These are phyloP conservation scores for Danaus plexippus DNA, from an alignment of 1,140 invertebrate species.

Conservation along the genomic window DNA sequence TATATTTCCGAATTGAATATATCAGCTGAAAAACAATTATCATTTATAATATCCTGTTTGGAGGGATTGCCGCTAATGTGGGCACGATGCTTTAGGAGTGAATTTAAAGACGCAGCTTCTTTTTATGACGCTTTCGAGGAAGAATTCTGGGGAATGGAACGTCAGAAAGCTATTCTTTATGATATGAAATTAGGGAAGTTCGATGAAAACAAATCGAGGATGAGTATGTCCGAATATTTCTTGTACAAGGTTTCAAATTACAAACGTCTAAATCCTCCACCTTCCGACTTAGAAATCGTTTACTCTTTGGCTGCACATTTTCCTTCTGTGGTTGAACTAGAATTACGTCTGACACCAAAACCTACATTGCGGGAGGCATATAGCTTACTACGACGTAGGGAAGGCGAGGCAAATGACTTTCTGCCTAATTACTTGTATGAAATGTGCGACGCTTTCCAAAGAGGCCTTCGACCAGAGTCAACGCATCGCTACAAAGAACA, in stretches of 20 bases:
- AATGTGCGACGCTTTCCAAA: constrained; percentile 63
- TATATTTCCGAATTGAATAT: constrained; percentile 59
- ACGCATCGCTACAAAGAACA: constrained; percentile 34
- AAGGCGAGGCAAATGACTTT: constrained; percentile 55
- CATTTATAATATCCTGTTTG: constrained; percentile 59
- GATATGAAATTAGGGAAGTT: constrained; percentile 65
- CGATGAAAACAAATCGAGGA: constrained; percentile 42
- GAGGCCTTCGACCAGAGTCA: constrained; percentile 47
- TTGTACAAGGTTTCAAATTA: constrained; percentile 63
- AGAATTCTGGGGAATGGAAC: constrained; percentile 59
- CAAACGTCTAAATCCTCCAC: constrained; percentile 54
- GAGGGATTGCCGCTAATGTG: constrained; percentile 62
- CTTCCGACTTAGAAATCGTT: constrained; percentile 63
- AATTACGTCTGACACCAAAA: constrained; percentile 58
- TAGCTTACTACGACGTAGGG: constrained; percentile 52
- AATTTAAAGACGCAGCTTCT: constrained; percentile 46
- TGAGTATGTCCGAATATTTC: constrained; percentile 64
- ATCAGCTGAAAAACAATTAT: constrained; percentile 43
- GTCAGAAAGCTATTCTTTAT: constrained; percentile 58
- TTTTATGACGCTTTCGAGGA: constrained; percentile 59
- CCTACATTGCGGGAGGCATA: constrained; percentile 61
- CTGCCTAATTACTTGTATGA: constrained; percentile 65
- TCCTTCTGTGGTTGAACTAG: constrained; percentile 57
- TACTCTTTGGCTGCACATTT: constrained; percentile 65
- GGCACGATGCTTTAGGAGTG: constrained; percentile 57